Percentiles rank a stretch among this genome's conserved stretches.
phyloP scores from a whole-genome alignment of 2,797 vertebrate species.

The Danio kyathit region DNA sequence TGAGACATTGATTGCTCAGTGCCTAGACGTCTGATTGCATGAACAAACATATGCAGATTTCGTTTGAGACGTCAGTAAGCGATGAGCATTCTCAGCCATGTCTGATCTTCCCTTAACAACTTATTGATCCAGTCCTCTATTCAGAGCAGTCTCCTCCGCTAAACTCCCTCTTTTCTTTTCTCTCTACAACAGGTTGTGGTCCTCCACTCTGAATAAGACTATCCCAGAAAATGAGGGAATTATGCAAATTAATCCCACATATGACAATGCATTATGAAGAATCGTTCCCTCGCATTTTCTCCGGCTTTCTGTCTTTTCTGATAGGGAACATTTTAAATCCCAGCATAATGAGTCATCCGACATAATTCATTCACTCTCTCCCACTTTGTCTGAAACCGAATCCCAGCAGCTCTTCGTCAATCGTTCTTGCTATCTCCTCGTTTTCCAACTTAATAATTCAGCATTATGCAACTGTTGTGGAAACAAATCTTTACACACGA shows the following conservation, averaged over 20 bases:
- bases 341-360: conserved; percentile 34
- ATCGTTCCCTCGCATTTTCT: conserved; percentile 57
- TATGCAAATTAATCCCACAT: conserved; percentile 79
- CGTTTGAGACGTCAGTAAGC: conserved; percentile 65
- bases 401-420: conserved; percentile 18
- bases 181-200: conserved; percentile 45
- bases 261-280: conserved; percentile 76
- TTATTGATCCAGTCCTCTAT: conserved; percentile 82
- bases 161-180: conserved; percentile 12
- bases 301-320: conserved; percentile 38
- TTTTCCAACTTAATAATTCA: conserved; percentile 18
- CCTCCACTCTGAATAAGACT: conserved; percentile 3
- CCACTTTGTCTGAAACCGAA: conserved; percentile 18
- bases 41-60: conserved; percentile 65
- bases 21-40: conserved; percentile 58
- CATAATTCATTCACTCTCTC: conserved; percentile 37
- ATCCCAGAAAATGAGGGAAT: conserved; percentile 63
- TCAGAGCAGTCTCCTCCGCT: conserved; percentile 65
- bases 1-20: conserved; percentile 50
- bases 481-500: conserved; percentile 40
- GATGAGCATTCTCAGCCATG: conserved; percentile 68
- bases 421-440: conserved; percentile 11
- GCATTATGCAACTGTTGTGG: conserved; percentile 25
- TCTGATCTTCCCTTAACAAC: conserved; percentile 74
- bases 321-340: conserved; percentile 36